Conservation (phyloP, 2,113 vertebrate genomes). For the Phasianus colchicus region DNA sequence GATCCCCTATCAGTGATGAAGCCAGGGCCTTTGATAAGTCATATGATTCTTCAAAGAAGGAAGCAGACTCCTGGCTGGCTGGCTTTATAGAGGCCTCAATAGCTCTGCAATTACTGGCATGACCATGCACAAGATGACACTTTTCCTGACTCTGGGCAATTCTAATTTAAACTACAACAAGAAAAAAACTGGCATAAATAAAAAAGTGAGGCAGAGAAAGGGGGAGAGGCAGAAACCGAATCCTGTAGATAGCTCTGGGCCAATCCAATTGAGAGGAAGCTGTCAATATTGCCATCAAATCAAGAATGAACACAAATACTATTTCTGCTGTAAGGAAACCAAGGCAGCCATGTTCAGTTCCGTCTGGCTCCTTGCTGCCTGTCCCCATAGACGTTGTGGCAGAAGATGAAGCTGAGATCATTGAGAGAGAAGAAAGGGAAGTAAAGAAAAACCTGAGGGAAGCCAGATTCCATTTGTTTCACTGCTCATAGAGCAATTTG, state of each 20-base stretch:
- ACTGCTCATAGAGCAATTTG: slow-evolving; percentile 1
- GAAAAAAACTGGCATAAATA: background rate
- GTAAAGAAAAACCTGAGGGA: slow-evolving; percentile 23
- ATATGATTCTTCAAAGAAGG: background rate
- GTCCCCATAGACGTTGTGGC: accelerated
- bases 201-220: background rate
- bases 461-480: slow-evolving; percentile 18
- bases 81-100: background rate
- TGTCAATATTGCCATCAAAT: background rate
- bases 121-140: background rate
- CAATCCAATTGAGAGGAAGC: background rate
- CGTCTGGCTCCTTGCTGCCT: background rate
- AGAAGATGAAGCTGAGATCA: background rate
- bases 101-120: background rate
- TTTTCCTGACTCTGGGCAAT: background rate
- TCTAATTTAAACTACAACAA: background rate
- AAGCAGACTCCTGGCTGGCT: background rate
- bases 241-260: background rate
- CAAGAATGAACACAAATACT: background rate
- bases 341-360: background rate
- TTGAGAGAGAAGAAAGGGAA: background rate
- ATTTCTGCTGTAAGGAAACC: background rate
- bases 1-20: background rate
- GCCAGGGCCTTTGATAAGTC: background rate
- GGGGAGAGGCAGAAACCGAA: background rate